A percentile compares a stretch with the other conserved stretches of the same genome.
Conservation (phyloP, 2,888 invertebrate genomes). For the Scaptomyza caliginosa region DNA sequence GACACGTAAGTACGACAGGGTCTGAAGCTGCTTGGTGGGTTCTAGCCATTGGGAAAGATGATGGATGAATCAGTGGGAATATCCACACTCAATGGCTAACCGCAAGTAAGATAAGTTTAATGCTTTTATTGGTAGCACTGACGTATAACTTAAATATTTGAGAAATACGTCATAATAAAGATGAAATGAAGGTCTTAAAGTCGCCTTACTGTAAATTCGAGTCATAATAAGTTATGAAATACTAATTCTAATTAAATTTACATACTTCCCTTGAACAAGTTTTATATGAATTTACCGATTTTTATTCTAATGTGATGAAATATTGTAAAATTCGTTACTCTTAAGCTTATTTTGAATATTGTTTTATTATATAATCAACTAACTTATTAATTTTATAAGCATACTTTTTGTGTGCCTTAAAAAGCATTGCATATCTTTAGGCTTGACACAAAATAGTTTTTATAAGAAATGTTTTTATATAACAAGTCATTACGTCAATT, state of each 20-base stretch:
- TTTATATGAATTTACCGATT: background rate
- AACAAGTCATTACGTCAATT: background rate
- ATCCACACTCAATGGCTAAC: slow-evolving; percentile 41
- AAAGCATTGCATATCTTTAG: slow-evolving; percentile 32
- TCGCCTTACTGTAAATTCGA: background rate
- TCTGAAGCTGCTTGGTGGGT: slow-evolving; percentile 16
- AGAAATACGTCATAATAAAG: background rate
- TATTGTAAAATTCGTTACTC: too few relatives aligned
- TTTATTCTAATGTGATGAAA: too few relatives aligned
- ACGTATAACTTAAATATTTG: slow-evolving; percentile 15
- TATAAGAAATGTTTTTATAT: background rate
- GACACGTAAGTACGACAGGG: slow-evolving; percentile 27
- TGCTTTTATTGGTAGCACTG: slow-evolving; percentile 23
- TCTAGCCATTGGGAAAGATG: slow-evolving; percentile 53
- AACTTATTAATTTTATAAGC: background rate
- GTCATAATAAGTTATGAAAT: background rate
- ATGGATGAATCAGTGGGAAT: slow-evolving; percentile 57
- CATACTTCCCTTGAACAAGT: too few relatives aligned
- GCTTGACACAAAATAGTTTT: background rate
- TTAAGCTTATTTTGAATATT: too few relatives aligned
- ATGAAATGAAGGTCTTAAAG: slow-evolving; percentile 1
- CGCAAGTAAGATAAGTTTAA: slow-evolving; percentile 22
- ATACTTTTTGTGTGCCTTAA: slow-evolving; percentile 34
- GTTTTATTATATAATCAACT: background rate
- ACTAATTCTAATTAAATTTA: too few relatives aligned